Conservation (phyloP, 2,797 vertebrate genomes). For the Myotis myotis region DNA sequence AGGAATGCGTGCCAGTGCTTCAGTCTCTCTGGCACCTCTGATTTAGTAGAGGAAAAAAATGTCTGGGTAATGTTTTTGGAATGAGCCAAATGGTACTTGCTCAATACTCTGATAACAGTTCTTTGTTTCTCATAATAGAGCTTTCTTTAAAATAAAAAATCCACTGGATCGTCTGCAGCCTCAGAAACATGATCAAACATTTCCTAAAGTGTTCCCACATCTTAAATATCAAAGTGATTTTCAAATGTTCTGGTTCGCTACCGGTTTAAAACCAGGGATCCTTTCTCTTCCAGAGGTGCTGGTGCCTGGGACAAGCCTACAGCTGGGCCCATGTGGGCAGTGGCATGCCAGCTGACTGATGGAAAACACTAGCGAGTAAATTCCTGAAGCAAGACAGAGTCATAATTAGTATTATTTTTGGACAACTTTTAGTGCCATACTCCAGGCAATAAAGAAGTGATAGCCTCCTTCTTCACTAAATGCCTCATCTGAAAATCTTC, state of each 20-base stretch:
- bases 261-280: background rate
- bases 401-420: no score
- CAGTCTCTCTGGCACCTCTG: background rate
- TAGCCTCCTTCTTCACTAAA: background rate
- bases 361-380: background rate
- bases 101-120: constrained; percentile 36
- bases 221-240: background rate
- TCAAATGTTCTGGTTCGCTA: background rate
- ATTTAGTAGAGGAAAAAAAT: background rate
- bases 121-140: constrained; percentile 62
- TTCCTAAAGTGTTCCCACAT: constrained; percentile 27
- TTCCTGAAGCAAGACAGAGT: background rate
- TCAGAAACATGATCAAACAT: constrained; percentile 43
- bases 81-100: background rate
- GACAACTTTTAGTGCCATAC: background rate
- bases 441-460: background rate
- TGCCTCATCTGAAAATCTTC: background rate
- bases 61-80: background rate
- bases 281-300: background rate
- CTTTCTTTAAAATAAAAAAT: constrained; percentile 49
- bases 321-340: background rate
- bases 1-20: background rate
- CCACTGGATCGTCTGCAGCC: background rate
- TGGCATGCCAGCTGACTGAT: background rate
- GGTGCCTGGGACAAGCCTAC: background rate